These are phyloP conservation scores for Drosophila nannoptera DNA, from an alignment of 1,140 invertebrate species.

Conservation along the genomic window DNA sequence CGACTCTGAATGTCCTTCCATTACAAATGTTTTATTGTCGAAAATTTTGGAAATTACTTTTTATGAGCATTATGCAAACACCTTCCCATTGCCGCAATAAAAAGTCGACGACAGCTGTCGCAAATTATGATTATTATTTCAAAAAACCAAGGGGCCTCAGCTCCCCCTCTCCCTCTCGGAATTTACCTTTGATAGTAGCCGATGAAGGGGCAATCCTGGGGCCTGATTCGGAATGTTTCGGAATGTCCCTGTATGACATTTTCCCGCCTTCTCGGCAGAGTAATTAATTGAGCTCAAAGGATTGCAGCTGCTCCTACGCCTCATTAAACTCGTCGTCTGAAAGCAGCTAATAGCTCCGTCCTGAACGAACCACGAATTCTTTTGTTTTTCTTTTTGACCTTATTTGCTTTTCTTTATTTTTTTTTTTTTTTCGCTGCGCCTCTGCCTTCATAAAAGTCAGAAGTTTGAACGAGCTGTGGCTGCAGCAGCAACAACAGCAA, in stretches of 20 bases:
- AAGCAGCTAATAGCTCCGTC: conserved; percentile 1
- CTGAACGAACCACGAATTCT: not conserved
- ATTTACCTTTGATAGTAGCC: too few relatives aligned
- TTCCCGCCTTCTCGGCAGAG: not conserved
- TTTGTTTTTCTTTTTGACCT: conserved; percentile 12
- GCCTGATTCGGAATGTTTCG: too few relatives aligned
- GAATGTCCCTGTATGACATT: too few relatives aligned
- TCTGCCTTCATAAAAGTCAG: conserved; percentile 61
- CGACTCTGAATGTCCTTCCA: conserved; percentile 50
- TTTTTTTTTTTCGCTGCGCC: conserved; percentile 18
- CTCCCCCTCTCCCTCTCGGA: not conserved
- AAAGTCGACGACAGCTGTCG: conserved; percentile 65
- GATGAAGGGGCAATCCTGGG: too few relatives aligned
- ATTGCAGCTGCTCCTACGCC: conserved; percentile 7
- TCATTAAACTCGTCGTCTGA: conserved; percentile 43
- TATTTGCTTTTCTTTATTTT: too few relatives aligned
- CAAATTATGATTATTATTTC: conserved; percentile 75
- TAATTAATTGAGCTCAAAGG: conserved; percentile 28
- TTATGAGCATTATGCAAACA: conserved; percentile 51
- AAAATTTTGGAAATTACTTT: conserved; percentile 68
- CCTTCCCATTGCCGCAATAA: conserved; percentile 40
- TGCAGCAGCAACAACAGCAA: conserved; percentile 25
- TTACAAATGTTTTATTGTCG: conserved; percentile 69
- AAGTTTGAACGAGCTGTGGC: conserved; percentile 33
- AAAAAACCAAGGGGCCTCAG: conserved; percentile 44